These are phyloP conservation scores for Epinotia ramella DNA, from an alignment of 2,888 invertebrate species.

Conservation along the genomic window DNA sequence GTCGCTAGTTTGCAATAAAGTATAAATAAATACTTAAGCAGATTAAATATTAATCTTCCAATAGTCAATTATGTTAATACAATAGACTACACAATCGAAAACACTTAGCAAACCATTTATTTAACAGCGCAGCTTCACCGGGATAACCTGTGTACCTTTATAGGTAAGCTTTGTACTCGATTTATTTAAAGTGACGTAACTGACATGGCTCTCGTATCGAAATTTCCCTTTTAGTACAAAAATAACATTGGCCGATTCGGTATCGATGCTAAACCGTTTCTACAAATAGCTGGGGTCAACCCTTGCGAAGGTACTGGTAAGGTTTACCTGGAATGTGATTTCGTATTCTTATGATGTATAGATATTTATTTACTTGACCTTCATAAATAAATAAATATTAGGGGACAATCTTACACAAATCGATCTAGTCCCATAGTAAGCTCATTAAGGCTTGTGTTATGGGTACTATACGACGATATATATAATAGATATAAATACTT, in stretches of 20 bases:
- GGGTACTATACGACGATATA: too few relatives aligned
- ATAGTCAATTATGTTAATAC: too few relatives aligned
- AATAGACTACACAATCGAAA: too few relatives aligned
- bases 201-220: neutral
- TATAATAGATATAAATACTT: too few relatives aligned
- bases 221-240: neutral
- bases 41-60: neutral
- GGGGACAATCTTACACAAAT: too few relatives aligned
- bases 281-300: constrained; percentile 37
- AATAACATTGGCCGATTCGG: constrained; percentile 27
- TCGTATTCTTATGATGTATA: neutral
- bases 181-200: neutral
- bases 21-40: neutral
- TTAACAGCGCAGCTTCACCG: neutral
- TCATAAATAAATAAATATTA: too few relatives aligned
- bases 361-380: too few relatives aligned
- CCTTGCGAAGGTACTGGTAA: neutral
- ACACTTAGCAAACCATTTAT: constrained; percentile 7
- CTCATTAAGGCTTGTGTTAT: too few relatives aligned
- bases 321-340: neutral
- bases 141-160: constrained; percentile 24
- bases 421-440: too few relatives aligned
- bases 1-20: too few relatives aligned
- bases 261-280: constrained; percentile 28
- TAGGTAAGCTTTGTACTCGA: constrained; percentile 5